These are phyloP conservation scores for Hermetia illucens DNA, from an alignment of 1,140 invertebrate species.

Conservation along the genomic window DNA sequence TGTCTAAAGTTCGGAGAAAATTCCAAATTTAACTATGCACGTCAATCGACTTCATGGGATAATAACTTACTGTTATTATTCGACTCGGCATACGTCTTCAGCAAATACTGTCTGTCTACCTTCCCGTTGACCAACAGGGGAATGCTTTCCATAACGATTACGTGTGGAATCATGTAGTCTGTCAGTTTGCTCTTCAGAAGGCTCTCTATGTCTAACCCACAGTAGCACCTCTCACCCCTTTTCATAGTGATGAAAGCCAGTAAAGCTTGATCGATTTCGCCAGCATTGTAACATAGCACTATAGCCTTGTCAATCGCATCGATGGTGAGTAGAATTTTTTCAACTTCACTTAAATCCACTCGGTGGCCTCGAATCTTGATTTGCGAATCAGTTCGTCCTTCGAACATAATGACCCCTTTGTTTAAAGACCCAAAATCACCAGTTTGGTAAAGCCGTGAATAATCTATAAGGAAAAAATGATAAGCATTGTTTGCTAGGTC, in stretches of 20 bases:
- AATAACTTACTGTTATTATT: constrained; percentile 41
- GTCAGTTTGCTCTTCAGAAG: constrained; percentile 45
- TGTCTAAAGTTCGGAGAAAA: neutral
- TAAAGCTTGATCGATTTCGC: constrained; percentile 52
- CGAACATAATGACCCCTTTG: constrained; percentile 56
- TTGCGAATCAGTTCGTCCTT: constrained; percentile 73
- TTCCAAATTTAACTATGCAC: constrained; percentile 21
- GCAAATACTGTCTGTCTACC: constrained; percentile 59
- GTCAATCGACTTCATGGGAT: constrained; percentile 20
- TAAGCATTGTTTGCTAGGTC: neutral
- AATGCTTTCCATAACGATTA: constrained; percentile 54
- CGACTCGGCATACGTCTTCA: constrained; percentile 54
- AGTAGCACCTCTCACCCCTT: constrained; percentile 32
- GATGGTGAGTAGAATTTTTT: constrained; percentile 39
- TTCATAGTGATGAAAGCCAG: constrained; percentile 54
- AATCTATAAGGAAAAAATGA: constrained; percentile 32
- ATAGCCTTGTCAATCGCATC: constrained; percentile 33
- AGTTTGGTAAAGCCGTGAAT: constrained; percentile 55
- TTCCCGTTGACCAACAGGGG: constrained; percentile 75
- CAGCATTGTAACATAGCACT: constrained; percentile 64
- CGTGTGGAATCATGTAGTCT: constrained; percentile 64
- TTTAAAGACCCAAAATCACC: constrained; percentile 67
- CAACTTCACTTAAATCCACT: constrained; percentile 71
- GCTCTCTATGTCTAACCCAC: constrained; percentile 46
- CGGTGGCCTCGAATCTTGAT: constrained; percentile 75